These are phyloP conservation scores for Rhamnusium bicolor DNA, from an alignment of 2,888 invertebrate species.

Conservation along the genomic window DNA sequence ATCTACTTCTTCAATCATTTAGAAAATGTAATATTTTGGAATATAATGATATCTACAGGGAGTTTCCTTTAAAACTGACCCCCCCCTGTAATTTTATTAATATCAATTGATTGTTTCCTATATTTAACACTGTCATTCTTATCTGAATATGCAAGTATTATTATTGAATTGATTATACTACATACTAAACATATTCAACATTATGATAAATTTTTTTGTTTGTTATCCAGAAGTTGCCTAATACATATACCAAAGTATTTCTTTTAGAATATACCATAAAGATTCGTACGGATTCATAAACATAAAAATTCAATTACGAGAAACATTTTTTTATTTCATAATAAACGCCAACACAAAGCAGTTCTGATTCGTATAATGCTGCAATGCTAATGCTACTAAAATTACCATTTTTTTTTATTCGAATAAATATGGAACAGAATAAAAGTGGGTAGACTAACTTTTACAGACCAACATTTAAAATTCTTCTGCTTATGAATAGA, in stretches of 20 bases:
- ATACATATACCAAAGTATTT: not conserved
- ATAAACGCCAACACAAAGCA: not conserved
- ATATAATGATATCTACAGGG: too few relatives aligned
- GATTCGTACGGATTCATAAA: not conserved
- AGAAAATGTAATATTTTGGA: too few relatives aligned
- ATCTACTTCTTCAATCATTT: too few relatives aligned
- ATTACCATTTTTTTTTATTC: not conserved
- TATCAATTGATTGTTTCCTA: too few relatives aligned
- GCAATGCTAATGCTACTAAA: not conserved
- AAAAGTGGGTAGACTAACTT: not conserved
- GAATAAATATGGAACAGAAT: not conserved
- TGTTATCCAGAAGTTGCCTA: not conserved
- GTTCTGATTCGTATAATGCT: not conserved
- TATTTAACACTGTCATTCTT: too few relatives aligned
- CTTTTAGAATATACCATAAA: not conserved
- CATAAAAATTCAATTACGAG: not conserved
- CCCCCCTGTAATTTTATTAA: too few relatives aligned
- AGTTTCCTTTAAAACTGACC: too few relatives aligned
- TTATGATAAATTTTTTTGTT: too few relatives aligned
- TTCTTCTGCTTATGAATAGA: not conserved
- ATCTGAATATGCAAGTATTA: too few relatives aligned
- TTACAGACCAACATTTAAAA: not conserved
- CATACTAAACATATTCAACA: too few relatives aligned
- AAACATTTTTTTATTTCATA: not conserved
- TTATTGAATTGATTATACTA: too few relatives aligned